Percentiles rank a stretch among this genome's conserved stretches.
Conservation (phyloP, 2,113 vertebrate genomes). For the Cromileptes altivelis region DNA sequence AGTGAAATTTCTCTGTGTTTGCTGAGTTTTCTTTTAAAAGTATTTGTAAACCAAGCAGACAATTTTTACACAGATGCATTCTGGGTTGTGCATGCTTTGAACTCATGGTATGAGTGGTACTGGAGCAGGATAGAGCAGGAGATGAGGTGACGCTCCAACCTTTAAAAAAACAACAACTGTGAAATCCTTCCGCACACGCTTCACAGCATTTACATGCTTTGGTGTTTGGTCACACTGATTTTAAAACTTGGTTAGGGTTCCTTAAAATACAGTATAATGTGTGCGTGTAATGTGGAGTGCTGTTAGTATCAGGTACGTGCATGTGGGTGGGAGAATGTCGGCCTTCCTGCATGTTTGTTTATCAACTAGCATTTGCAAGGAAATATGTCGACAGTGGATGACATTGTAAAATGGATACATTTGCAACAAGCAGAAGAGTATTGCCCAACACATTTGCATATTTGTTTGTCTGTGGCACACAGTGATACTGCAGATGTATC, state of each 20-base stretch:
- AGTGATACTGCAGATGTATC: constrained; percentile 22
- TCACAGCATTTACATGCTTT: no score
- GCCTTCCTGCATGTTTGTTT: not conserved
- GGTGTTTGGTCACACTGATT: not conserved
- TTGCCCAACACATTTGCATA: constrained; percentile 37
- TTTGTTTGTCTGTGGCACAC: not conserved
- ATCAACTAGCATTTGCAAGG: not conserved
- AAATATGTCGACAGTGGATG: not conserved
- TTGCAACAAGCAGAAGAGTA: constrained; percentile 47
- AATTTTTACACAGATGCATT: no score
- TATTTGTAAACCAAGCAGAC: no score
- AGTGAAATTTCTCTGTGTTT: no score
- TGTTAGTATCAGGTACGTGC: not conserved
- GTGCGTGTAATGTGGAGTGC: not conserved
- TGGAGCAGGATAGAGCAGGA: no score
- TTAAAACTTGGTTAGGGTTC: not conserved
- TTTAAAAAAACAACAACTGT: no score
- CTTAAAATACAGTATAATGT: not conserved
- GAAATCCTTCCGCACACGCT: no score
- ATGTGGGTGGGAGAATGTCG: not conserved
- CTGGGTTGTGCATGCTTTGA: no score
- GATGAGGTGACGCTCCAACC: no score
- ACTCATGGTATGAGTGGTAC: no score
- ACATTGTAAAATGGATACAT: constrained; percentile 10
- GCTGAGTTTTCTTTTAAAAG: no score